Base-by-base conservation (phyloP, 2,113 vertebrate species). In the Ictalurus punctatus region DNA sequence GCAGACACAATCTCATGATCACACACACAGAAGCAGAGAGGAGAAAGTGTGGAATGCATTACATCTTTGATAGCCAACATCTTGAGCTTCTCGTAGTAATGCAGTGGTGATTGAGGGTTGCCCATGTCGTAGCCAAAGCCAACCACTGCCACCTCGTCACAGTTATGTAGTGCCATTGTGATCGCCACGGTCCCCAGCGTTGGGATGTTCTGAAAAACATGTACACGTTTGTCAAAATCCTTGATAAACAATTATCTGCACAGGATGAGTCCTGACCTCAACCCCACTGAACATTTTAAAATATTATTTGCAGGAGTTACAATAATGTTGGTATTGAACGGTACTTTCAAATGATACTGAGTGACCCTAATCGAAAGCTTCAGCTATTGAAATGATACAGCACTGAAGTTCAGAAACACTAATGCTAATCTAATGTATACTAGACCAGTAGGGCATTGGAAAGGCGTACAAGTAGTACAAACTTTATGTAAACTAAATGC, bases 1-100 rank as follows among this genome's bases (percentile, higher is more conserved):
- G 78, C 48, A 56, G 52, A 34, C 27, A 81, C 27, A 12, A 27
- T 30, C 27, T 80, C 27, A 80, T 30, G 6, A 56, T 30, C 30
- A 73, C 76, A 79, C 44, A 78, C 74, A 27, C 44, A 79, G 13
- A 80, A 30, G 6, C 52, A 56, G 27, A 56, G 78, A 80, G 16
- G 14, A 81, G 14, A 56, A 56, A 19, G 52, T 56, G 21, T 83
- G 21, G 58, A 40, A 23, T 63, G 56, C 30, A 83, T 83, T 95
- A 99, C 98, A 97, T 99, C 98, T 96, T 97, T 98, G 92, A 99
- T 99, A 93, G 97, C 97, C 25, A 97, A 97, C 98, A 99, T 99
- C 95, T 98, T 98, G 93, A 98, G 97, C 30, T 94, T 95, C 95
- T 99, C 98, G 65, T 98, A 99, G 95, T 99, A 99, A 95, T 99